Conservation (phyloP, 2,888 invertebrate species). For the Maniola hyperantus region DNA sequence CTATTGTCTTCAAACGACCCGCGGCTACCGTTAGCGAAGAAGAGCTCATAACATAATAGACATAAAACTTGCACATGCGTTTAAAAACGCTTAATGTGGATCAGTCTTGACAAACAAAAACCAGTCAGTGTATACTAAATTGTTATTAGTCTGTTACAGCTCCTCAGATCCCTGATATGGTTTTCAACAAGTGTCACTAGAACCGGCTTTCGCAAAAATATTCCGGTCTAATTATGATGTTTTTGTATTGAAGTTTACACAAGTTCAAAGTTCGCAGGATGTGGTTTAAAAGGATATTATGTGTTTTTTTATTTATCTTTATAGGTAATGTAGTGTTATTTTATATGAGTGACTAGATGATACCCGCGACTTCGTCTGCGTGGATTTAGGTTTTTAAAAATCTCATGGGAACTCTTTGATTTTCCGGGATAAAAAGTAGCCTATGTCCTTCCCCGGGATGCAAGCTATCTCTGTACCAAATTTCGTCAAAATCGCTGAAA, state of each 20-base stretch:
- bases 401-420: too few relatives aligned
- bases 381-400: too few relatives aligned
- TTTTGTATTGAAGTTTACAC: background rate
- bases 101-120: background rate
- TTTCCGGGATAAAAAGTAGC: too few relatives aligned
- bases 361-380: too few relatives aligned
- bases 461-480: too few relatives aligned
- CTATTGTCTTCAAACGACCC: too few relatives aligned
- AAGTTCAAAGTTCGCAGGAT: background rate
- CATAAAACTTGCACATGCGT: too few relatives aligned
- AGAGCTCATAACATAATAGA: too few relatives aligned
- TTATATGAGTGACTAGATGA: too few relatives aligned
- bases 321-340: slow-evolving; percentile 1
- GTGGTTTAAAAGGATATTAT: background rate
- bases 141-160: background rate
- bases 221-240: background rate
- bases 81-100: background rate
- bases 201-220: background rate
- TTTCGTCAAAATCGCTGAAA: too few relatives aligned
- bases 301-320: background rate
- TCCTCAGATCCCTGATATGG: background rate
- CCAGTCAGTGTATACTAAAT: background rate
- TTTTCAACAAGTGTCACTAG: background rate
- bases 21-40: too few relatives aligned
- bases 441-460: too few relatives aligned